Percentiles rank a stretch among this genome's conserved stretches.
Evolutionary conservation across 2,888 invertebrate species (phyloP).

Genomic region (Steinernema carpocapsae): DNA sequence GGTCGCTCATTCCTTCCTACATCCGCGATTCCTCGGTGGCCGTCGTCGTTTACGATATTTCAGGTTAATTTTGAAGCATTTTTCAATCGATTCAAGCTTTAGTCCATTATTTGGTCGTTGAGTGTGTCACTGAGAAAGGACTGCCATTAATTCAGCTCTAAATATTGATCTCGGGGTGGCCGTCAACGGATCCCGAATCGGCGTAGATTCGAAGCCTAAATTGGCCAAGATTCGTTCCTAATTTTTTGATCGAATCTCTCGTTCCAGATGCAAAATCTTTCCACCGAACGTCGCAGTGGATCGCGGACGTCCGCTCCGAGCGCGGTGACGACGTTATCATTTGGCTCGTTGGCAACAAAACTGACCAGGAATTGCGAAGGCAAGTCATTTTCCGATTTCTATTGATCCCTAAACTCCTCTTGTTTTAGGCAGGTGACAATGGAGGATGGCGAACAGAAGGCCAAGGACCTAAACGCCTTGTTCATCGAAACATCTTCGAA

Average conservation of each 20-base stretch:
- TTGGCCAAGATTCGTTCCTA: too few species aligned
- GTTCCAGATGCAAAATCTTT: conserved; percentile 90
- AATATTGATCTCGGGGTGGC: too few species aligned
- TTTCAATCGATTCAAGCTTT: too few species aligned
- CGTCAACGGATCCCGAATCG: too few species aligned
- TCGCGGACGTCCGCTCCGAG: conserved; percentile 98
- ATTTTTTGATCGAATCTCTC: too few species aligned
- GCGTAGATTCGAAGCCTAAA: too few species aligned
- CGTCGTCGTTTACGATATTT: conserved; percentile 98
- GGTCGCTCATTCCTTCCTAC: conserved; percentile 95
- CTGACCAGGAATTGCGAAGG: conserved; percentile 96
- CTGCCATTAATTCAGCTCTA: too few species aligned
- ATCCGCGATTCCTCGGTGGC: conserved; percentile 98
- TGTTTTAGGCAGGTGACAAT: conserved; percentile 80
- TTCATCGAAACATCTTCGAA: conserved; percentile 99
- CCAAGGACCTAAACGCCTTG: conserved; percentile 99
- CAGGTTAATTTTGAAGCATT: conserved; percentile 86
- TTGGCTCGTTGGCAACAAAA: conserved; percentile 99
- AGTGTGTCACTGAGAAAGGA: too few species aligned
- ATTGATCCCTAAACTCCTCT: too few species aligned
- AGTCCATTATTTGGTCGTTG: too few species aligned
- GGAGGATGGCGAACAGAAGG: conserved; percentile 97
- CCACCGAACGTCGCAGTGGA: conserved; percentile 99
- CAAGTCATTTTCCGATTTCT: too few species aligned
- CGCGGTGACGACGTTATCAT: conserved; percentile 98